Conservation (phyloP, 2,888 invertebrate genomes). For the Bombylius major region DNA sequence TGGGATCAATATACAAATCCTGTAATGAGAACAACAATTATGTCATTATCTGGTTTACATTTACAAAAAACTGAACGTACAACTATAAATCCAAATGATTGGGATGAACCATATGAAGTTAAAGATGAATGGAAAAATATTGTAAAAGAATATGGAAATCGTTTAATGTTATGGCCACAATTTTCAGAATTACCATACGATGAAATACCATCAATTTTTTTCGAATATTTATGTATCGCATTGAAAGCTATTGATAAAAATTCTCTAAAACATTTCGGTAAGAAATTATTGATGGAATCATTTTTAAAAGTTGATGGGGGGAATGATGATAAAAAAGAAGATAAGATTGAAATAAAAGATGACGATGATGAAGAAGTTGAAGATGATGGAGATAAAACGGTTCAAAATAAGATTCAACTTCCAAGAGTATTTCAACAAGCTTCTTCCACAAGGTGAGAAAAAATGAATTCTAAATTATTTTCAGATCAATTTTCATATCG, state of each 20-base stretch:
- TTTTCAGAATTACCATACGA: constrained; percentile 57
- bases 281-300: constrained; percentile 47
- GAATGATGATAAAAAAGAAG: constrained; percentile 22
- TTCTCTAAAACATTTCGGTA: constrained; percentile 47
- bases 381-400: constrained; percentile 21
- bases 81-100: constrained; percentile 32
- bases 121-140: constrained; percentile 49
- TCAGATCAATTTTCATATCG: neutral
- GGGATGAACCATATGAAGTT: constrained; percentile 31
- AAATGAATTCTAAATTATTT: neutral
- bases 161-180: constrained; percentile 63
- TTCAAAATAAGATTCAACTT: constrained; percentile 24
- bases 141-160: constrained; percentile 48
- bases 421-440: constrained; percentile 53
- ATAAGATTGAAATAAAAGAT: constrained; percentile 20
- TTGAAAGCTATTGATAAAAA: constrained; percentile 47
- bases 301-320: constrained; percentile 20
- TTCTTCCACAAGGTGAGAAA: constrained; percentile 41
- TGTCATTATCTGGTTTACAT: constrained; percentile 54
- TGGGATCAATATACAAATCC: constrained; percentile 68
- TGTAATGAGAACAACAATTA: constrained; percentile 58
- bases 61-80: constrained; percentile 39
- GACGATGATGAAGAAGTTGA: constrained; percentile 14
- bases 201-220: constrained; percentile 56
- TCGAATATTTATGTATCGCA: constrained; percentile 46